Percentiles rank a stretch among this genome's conserved stretches.
Evolutionary conservation across 2,113 vertebrate species (phyloP).

Genomic region (Recurvirostra avosetta): DNA sequence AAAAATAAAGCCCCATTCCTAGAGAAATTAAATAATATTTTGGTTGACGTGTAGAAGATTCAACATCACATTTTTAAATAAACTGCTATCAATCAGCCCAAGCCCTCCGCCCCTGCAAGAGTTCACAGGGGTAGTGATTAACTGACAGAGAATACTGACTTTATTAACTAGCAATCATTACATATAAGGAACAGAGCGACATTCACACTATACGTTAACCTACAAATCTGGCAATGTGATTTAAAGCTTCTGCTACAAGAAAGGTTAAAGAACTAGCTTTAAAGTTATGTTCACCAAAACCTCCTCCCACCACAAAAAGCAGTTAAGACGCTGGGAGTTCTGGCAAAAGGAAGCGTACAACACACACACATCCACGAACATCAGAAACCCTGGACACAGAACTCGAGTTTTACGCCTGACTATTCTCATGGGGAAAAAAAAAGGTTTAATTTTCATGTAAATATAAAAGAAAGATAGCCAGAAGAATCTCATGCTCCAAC

Average conservation of each 20-base stretch:
- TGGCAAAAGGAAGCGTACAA: neutral
- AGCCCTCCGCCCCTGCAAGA: neutral
- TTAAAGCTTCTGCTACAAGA: neutral
- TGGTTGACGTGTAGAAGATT: neutral
- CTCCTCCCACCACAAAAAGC: neutral
- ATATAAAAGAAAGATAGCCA: neutral
- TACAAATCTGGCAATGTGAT: neutral
- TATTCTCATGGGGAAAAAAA: neutral
- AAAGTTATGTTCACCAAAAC: neutral
- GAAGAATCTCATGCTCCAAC: neutral
- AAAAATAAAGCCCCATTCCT: constrained; percentile 24
- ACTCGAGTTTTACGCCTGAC: neutral
- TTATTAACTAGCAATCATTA: neutral
- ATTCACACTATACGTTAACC: neutral
- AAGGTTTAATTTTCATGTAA: neutral
- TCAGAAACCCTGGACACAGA: neutral
- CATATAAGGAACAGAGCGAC: neutral
- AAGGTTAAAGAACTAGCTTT: neutral
- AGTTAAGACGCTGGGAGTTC: neutral
- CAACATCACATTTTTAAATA: neutral
- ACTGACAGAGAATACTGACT: neutral
- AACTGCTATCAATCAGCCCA: neutral
- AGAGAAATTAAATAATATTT: constrained; percentile 28
- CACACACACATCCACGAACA: accelerated
- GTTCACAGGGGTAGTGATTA: neutral